Evolutionary conservation across 1,140 invertebrate species (phyloP).

Genomic region (Portunus trituberculatus): DNA sequence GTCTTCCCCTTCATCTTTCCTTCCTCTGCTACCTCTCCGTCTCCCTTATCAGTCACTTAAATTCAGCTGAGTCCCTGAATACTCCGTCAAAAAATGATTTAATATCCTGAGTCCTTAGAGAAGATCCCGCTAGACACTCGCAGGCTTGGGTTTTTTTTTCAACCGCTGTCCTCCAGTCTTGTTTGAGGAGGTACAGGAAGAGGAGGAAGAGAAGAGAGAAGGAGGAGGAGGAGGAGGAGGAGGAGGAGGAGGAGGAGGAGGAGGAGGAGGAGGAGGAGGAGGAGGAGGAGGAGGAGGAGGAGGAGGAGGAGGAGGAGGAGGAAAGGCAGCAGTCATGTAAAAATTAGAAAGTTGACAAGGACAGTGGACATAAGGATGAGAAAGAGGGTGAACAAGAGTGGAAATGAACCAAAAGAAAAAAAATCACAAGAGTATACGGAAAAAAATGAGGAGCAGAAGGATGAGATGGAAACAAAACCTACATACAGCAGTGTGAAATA

Average conservation of each 20-base stretch:
- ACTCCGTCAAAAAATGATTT: slow-evolving; percentile 23
- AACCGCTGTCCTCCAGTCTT: not conserved
- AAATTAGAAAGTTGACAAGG: too few species aligned
- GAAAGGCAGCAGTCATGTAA: too few species aligned
- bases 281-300: not conserved
- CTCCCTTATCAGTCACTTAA: slow-evolving; percentile 21
- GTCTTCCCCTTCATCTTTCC: not conserved
- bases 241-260: not conserved
- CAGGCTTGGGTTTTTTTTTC: not conserved
- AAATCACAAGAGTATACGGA: too few species aligned
- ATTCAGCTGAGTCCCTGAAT: slow-evolving; percentile 1
- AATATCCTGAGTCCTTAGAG: slow-evolving; percentile 10
- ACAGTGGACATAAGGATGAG: too few species aligned
- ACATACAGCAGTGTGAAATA: too few species aligned
- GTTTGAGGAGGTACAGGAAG: not conserved
- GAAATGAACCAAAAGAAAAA: too few species aligned
- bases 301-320: too few species aligned
- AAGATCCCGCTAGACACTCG: not conserved
- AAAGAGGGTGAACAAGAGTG: too few species aligned
- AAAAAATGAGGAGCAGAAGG: too few species aligned
- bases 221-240: not conserved
- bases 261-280: not conserved
- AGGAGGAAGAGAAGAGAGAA: not conserved
- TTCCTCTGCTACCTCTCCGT: not conserved
- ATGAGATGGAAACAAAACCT: too few species aligned